Evolutionary conservation across 2,888 invertebrate species (phyloP), one percentile per base, ranked within the genome.

Genomic region (Phyto melanocephala): DNA sequence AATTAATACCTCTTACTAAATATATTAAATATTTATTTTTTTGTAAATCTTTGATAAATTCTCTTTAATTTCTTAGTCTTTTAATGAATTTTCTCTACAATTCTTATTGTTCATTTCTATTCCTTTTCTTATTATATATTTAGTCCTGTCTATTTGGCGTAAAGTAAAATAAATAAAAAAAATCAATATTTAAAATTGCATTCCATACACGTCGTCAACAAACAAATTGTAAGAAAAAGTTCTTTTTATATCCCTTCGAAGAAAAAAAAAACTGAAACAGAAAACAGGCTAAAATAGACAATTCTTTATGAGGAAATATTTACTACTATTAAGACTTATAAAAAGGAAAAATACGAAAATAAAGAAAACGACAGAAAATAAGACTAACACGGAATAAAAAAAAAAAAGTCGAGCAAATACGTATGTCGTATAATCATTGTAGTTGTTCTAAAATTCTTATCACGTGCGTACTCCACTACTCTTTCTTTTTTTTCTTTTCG

Each of bases 121-220:
- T 60, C 71, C 6, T 28, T 28, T 28, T 28, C 28, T 28, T 28
- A 28, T 28, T 28, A n/a, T 28, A 28, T 28, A 28, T 71, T 70
- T 71, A 20, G 22, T 17, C 8, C 10, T 42, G 8, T 13, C 22
- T 47, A 60, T 40, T 70, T 65, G 22, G 28, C 56, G 17, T 22
- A 4, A 70, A 70, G 37, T 28, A 62, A 54, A 70, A 77, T 52
- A 77, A 77, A 72, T 63, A 63, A 74, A 78, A 58, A n/a, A 82
- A 82, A 82, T 82, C 82, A 76, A 82, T 82, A 82, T 79, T 79
- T 75, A 79, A 82, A 82, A 82, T 82, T 82, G 82, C 82, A 82
- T 82, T 82, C 82, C 82, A 71, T 82, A 82, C 82, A 82, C 82
- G 82, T 82, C 82, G 82, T 76, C 79, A 82, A 79, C 82, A 82